Evolutionary conservation across 2,797 vertebrate species (phyloP).

Genomic region (Pterois miles): DNA sequence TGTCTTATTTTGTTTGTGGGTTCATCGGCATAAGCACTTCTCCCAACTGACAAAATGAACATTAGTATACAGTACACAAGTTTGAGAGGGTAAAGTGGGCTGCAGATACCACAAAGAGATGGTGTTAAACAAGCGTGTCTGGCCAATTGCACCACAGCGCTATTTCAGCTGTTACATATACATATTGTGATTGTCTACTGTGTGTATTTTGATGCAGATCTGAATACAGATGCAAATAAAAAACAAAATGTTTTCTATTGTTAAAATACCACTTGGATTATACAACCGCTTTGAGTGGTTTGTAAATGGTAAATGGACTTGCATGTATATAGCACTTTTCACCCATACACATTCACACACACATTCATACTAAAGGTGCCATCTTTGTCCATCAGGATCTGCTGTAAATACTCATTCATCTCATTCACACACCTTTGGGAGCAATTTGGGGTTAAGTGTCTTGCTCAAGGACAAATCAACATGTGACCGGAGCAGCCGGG

Average conservation of each 20-base stretch:
- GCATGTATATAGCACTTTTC: too few relatives aligned
- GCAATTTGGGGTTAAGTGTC: too few relatives aligned
- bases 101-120: neutral
- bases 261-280: neutral
- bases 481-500: too few relatives aligned
- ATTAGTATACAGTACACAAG: neutral
- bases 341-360: too few relatives aligned
- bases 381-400: too few relatives aligned
- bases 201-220: neutral
- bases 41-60: neutral
- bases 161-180: neutral
- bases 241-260: neutral
- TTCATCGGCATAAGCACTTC: neutral
- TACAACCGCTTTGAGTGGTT: neutral
- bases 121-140: neutral
- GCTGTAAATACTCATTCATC: too few relatives aligned
- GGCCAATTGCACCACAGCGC: neutral
- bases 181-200: neutral
- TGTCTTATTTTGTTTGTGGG: too few relatives aligned
- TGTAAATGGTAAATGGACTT: too few relatives aligned
- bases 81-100: neutral
- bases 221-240: neutral
- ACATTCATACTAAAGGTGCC: too few relatives aligned
- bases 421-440: too few relatives aligned
- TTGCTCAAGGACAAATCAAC: too few relatives aligned